Evolutionary conservation across 2,113 vertebrate species (phyloP).

Genomic region (Anas platyrhynchos): DNA sequence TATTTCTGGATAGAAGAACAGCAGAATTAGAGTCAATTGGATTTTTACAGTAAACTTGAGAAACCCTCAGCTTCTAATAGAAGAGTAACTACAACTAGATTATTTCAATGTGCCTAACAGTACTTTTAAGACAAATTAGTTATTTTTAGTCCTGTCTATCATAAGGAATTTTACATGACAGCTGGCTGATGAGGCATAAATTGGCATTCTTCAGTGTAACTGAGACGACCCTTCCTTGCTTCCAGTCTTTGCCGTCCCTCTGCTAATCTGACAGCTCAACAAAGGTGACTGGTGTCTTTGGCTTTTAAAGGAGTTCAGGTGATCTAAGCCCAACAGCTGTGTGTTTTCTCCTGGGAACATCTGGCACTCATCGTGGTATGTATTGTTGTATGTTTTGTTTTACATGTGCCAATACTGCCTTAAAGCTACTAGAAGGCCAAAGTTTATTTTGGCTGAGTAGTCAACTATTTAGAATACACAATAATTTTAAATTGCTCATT

Average conservation of each 20-base stretch:
- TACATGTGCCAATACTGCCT: constrained; percentile 33
- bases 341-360: constrained; percentile 56
- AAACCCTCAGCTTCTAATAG: background rate
- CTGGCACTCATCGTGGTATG: constrained; percentile 56
- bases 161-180: constrained; percentile 60
- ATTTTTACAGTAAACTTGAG: background rate
- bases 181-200: constrained; percentile 55
- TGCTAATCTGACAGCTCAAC: constrained; percentile 73
- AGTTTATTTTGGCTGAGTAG: constrained; percentile 57
- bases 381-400: constrained; percentile 64
- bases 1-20: background rate
- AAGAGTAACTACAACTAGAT: background rate
- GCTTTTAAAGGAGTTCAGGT: constrained; percentile 60
- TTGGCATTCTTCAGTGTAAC: constrained; percentile 72
- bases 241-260: constrained; percentile 35
- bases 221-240: constrained; percentile 52
- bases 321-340: constrained; percentile 66
- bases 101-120: background rate
- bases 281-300: constrained; percentile 49
- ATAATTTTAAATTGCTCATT: constrained; percentile 8
- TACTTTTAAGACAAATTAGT: constrained; percentile 14
- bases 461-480: constrained; percentile 45
- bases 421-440: constrained; percentile 47
- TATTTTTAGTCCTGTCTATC: constrained; percentile 57
- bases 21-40: background rate